Evolutionary conservation across 1,140 invertebrate genomes (phyloP).

Genomic region (Drosophila persimilis): DNA sequence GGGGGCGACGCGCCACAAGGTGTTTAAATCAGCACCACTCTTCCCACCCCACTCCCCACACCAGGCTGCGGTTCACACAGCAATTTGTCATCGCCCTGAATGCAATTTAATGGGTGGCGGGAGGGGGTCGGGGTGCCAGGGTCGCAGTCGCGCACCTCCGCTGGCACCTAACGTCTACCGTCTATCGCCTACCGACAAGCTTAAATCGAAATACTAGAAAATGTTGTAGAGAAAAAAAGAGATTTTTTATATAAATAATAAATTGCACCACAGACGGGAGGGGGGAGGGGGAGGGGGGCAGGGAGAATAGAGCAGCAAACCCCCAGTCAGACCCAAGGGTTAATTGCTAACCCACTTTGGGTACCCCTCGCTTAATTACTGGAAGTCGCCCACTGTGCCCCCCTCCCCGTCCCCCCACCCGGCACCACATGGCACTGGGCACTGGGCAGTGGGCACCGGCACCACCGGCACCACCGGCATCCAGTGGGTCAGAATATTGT

Average conservation of each 20-base stretch:
- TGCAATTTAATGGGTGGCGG: conserved; percentile 62
- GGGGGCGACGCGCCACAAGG: no score
- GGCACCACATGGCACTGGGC: neutral
- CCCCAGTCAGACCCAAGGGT: conserved; percentile 44
- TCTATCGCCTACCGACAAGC: no score
- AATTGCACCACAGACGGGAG: conserved; percentile 1
- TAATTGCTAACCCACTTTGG: conserved; percentile 72
- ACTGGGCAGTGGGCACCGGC: neutral
- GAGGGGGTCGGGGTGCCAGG: no score
- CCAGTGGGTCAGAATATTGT: conserved; percentile 50
- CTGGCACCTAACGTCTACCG: no score
- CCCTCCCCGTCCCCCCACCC: neutral
- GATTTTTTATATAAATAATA: conserved; percentile 45
- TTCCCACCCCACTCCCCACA: conserved; percentile 19
- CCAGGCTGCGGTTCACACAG: neutral
- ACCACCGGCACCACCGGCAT: conserved; percentile 6
- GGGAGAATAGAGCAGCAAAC: neutral
- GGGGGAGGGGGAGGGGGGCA: no score
- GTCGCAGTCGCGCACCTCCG: no score
- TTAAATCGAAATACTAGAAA: conserved; percentile 20
- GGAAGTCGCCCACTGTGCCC: conserved; percentile 16
- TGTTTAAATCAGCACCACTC: conserved; percentile 11
- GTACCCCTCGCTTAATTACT: conserved; percentile 61
- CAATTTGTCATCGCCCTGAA: conserved; percentile 69
- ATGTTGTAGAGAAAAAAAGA: conserved; percentile 34